Conservation (phyloP, 1,140 invertebrate species). For the Chelonus insularis region DNA sequence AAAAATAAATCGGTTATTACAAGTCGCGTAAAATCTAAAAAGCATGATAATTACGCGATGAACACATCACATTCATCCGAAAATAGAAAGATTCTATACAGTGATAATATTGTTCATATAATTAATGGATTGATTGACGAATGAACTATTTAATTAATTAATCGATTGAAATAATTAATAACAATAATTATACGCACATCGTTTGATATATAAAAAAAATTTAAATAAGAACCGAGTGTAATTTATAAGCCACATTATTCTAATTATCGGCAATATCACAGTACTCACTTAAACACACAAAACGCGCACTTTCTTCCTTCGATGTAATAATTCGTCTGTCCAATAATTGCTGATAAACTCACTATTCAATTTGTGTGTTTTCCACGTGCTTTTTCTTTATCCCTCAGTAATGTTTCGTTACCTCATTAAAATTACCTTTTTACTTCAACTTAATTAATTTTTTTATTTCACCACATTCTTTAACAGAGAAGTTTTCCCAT, state of each 20-base stretch:
- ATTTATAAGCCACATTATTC: conserved; percentile 53
- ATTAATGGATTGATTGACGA: conserved; percentile 9
- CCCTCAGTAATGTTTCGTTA: no score
- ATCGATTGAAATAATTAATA: conserved; percentile 19
- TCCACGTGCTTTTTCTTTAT: no score
- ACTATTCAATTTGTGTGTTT: no score
- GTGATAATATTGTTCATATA: conserved; percentile 15
- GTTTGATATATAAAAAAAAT: conserved; percentile 47
- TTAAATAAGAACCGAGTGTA: conserved; percentile 52
- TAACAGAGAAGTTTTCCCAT: no score
- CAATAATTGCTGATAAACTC: no score
- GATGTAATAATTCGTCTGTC: no score
- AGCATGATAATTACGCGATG: conserved; percentile 36
- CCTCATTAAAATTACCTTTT: conserved; percentile 4
- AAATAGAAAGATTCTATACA: conserved; percentile 39
- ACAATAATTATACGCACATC: conserved; percentile 30
- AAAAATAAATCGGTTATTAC: conserved; percentile 2
- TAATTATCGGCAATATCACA: conserved; percentile 60
- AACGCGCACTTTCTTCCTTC: conserved; percentile 36
- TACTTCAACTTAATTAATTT: background rate
- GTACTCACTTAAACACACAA: conserved; percentile 58
- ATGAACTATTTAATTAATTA: background rate
- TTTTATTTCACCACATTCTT: background rate
- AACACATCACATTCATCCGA: conserved; percentile 51
- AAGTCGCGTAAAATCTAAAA: conserved; percentile 8